Conservation (phyloP, 2,888 invertebrate species). For the Mystacides longicornis region DNA sequence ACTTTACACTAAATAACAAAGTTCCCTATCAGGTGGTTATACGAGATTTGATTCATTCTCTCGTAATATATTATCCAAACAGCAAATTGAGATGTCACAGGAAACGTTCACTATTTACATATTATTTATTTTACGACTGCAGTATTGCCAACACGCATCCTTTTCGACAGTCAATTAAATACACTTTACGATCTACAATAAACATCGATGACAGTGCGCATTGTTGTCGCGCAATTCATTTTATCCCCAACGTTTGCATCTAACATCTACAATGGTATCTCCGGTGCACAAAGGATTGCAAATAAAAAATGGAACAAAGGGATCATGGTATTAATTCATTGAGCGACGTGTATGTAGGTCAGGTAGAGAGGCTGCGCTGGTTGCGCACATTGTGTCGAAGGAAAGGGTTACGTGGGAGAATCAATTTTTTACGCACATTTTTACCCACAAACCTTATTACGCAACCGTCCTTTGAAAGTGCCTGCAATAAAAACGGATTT, state of each 20-base stretch:
- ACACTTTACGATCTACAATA: not conserved
- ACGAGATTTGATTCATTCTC: no score
- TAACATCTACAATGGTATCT: slow-evolving; percentile 6
- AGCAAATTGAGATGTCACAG: not conserved
- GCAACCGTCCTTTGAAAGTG: slow-evolving; percentile 7
- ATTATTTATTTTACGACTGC: not conserved
- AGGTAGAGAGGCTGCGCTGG: slow-evolving; percentile 12
- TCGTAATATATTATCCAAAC: no score
- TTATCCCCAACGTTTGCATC: not conserved
- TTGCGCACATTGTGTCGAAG: slow-evolving; percentile 18
- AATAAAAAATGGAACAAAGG: slow-evolving; percentile 14
- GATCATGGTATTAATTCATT: slow-evolving; percentile 24
- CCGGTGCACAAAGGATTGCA: slow-evolving; percentile 6
- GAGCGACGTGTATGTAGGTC: slow-evolving; percentile 23
- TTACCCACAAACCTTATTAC: slow-evolving; percentile 19
- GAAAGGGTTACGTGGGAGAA: slow-evolving; percentile 26
- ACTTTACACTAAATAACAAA: no score
- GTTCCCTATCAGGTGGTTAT: no score
- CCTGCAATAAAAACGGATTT: slow-evolving; percentile 10
- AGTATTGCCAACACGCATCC: not conserved
- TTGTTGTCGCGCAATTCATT: not conserved
- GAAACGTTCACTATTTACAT: not conserved
- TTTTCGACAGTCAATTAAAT: not conserved
- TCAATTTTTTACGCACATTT: slow-evolving; percentile 20
- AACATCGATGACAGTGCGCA: not conserved